Percentiles rank a stretch among this genome's conserved stretches.
These are phyloP conservation scores for Caenorhabditis afra DNA, from an alignment of 2,888 invertebrate genomes.

Conservation along the genomic window DNA sequence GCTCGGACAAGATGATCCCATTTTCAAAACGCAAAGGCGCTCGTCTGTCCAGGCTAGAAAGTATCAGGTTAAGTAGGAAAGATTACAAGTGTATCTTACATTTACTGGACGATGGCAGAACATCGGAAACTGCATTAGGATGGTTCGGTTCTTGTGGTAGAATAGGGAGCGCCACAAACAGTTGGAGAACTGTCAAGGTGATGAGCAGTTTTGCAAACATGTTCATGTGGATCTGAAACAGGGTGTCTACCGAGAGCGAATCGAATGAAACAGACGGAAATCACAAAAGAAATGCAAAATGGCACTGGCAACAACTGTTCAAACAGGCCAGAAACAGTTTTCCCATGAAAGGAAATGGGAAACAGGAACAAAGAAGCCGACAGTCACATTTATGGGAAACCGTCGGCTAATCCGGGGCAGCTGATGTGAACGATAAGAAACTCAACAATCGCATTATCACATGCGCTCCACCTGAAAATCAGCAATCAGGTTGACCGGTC, in stretches of 20 bases:
- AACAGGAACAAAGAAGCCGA: no score
- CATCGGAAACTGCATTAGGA: constrained; percentile 19
- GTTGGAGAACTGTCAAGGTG: not conserved
- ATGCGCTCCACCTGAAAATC: constrained; percentile 7
- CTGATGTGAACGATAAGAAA: constrained; percentile 3
- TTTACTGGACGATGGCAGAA: not conserved
- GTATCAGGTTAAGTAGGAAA: not conserved
- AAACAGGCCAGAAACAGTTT: no score
- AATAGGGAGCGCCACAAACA: not conserved
- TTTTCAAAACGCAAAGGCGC: constrained; percentile 58
- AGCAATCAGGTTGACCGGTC: constrained; percentile 36
- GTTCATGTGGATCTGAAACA: no score
- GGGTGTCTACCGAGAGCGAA: no score
- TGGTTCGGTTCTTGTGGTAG: not conserved
- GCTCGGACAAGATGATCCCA: constrained; percentile 58
- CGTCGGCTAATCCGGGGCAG: not conserved
- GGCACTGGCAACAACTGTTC: constrained; percentile 35
- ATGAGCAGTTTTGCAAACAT: not conserved
- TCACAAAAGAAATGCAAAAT: constrained; percentile 7
- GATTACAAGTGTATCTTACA: constrained; percentile 1
- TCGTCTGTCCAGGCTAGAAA: constrained; percentile 55
- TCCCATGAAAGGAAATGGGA: no score
- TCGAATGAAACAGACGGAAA: no score
- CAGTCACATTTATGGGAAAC: no score
- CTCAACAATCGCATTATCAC: constrained; percentile 6